Evolutionary conservation across 2,888 invertebrate genomes (phyloP).

Genomic region (Rosalia funebris): DNA sequence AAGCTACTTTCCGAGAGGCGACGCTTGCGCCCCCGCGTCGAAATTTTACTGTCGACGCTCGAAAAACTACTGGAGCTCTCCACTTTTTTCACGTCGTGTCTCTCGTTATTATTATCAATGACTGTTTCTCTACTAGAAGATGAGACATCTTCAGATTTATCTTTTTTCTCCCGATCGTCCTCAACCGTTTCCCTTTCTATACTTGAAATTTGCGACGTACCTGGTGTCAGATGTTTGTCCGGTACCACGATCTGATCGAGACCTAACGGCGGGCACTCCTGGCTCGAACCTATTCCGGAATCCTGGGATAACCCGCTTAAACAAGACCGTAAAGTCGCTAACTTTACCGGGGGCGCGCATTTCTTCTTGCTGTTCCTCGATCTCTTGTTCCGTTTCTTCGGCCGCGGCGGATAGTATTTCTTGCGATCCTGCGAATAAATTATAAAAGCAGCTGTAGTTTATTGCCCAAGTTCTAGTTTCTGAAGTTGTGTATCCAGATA

Average conservation of each 20-base stretch:
- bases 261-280: constrained; percentile 55
- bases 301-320: constrained; percentile 58
- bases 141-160: constrained; percentile 9
- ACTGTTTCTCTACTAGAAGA: constrained; percentile 12
- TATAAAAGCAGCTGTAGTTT: constrained; percentile 18
- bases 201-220: constrained; percentile 32
- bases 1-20: constrained; percentile 54
- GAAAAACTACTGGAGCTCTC: constrained; percentile 1
- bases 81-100: not conserved
- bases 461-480: not conserved
- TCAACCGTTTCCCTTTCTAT: constrained; percentile 12
- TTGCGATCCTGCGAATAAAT: constrained; percentile 70
- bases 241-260: constrained; percentile 60
- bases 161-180: constrained; percentile 10
- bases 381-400: constrained; percentile 60
- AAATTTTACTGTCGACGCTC: not conserved
- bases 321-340: constrained; percentile 59
- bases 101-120: constrained; percentile 1
- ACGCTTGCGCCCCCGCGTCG: constrained; percentile 42
- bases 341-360: constrained; percentile 50
- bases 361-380: constrained; percentile 41
- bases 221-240: constrained; percentile 45
- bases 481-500: constrained; percentile 8
- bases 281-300: constrained; percentile 63
- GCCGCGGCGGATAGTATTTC: constrained; percentile 75